Evolutionary conservation across 2,797 vertebrate species (phyloP).

Genomic region (Lithobates pipiens): DNA sequence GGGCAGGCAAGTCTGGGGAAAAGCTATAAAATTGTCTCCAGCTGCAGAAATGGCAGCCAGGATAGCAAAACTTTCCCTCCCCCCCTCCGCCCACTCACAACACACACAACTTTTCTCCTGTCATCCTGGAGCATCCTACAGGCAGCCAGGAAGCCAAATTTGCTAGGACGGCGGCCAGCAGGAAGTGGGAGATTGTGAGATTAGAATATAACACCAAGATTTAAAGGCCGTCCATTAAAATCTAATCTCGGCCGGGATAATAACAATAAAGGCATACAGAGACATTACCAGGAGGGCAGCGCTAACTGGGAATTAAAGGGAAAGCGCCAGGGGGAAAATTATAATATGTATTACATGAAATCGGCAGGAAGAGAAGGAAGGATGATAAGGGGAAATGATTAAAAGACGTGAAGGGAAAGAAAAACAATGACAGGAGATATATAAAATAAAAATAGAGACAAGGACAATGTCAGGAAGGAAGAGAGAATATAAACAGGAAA

Average conservation of each 20-base stretch:
- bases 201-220: constrained; percentile 27
- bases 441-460: too few species aligned
- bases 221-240: constrained; percentile 28
- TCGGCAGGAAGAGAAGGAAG: too few species aligned
- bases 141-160: constrained; percentile 34
- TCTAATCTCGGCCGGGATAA: constrained; percentile 25
- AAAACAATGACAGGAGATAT: too few species aligned
- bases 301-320: neutral
- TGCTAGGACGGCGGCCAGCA: constrained; percentile 59
- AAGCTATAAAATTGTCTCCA: constrained; percentile 91
- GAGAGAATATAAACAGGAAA: neutral
- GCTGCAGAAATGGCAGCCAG: constrained; percentile 91
- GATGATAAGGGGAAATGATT: too few species aligned
- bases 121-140: constrained; percentile 58
- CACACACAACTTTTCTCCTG: constrained; percentile 72
- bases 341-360: too few species aligned
- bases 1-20: constrained; percentile 83
- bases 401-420: too few species aligned
- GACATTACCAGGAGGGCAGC: neutral
- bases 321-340: neutral
- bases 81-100: constrained; percentile 68
- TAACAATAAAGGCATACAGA: neutral
- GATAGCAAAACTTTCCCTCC: constrained; percentile 85
- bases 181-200: constrained; percentile 42
- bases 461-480: neutral